Percentiles rank a stretch among this genome's conserved stretches.
phyloP scores from a whole-genome alignment of 2,797 vertebrate genomes.

The Enteromius fasciolatus region DNA sequence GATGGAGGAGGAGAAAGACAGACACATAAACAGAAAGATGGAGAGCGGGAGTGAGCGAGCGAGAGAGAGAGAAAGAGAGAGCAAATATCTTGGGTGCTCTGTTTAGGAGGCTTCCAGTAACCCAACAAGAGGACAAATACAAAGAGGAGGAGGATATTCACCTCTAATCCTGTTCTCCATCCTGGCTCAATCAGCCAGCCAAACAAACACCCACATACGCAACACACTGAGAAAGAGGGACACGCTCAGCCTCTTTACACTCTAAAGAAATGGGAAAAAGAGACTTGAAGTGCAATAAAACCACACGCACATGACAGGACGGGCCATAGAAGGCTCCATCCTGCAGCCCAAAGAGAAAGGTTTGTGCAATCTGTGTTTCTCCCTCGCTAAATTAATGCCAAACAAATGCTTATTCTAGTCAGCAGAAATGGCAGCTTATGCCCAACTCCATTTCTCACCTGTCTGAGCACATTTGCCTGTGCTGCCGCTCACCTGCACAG shows the following conservation, averaged over 20 bases:
- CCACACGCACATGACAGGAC: conserved; percentile 23
- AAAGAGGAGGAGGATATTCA: conserved; percentile 46
- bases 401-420: conserved; percentile 56
- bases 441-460: conserved; percentile 59
- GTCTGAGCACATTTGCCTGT: conserved; percentile 61
- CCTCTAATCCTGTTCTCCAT: conserved; percentile 58
- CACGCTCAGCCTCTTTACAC: conserved; percentile 25
- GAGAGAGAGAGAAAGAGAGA: not conserved
- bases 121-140: conserved; percentile 34
- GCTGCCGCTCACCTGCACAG: conserved; percentile 56
- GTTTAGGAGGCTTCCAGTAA: conserved; percentile 40
- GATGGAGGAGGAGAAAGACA: conserved; percentile 19
- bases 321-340: conserved; percentile 4
- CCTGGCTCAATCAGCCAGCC: conserved; percentile 52
- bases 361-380: conserved; percentile 31
- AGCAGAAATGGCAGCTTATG: conserved; percentile 50
- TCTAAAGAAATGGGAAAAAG: conserved; percentile 16
- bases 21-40: conserved; percentile 6
- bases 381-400: conserved; percentile 54
- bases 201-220: conserved; percentile 43
- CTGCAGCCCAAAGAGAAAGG: conserved; percentile 25
- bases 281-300: conserved; percentile 18
- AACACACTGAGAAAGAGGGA: conserved; percentile 34
- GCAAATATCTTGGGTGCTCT: conserved; percentile 18
- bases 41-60: not conserved